Evolutionary conservation across 2,113 vertebrate genomes (phyloP).

Genomic region (Passerina amoena): DNA sequence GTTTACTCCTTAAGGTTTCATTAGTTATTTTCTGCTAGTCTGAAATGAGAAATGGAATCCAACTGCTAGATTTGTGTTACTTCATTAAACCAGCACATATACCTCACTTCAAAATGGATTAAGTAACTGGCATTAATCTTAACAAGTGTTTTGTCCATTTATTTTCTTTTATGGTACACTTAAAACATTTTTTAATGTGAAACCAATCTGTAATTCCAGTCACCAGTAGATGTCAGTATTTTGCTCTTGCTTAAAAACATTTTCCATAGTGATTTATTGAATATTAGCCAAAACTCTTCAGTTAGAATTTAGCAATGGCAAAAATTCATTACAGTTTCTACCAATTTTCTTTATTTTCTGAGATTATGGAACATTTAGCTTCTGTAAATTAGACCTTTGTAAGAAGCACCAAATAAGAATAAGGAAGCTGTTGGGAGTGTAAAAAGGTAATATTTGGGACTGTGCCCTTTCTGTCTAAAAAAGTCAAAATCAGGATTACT

Average conservation of each 20-base stretch:
- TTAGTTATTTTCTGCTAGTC: neutral
- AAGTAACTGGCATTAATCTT: neutral
- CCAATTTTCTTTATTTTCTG: neutral
- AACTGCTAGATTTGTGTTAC: neutral
- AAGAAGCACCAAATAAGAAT: neutral
- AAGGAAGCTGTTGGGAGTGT: neutral
- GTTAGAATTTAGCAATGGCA: neutral
- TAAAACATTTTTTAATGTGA: neutral
- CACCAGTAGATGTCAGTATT: conserved; percentile 9
- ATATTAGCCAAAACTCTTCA: neutral
- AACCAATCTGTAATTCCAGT: neutral
- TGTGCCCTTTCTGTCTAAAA: neutral
- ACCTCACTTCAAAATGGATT: neutral
- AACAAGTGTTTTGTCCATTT: neutral
- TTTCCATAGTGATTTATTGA: neutral
- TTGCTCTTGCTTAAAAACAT: neutral
- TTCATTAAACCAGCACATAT: neutral
- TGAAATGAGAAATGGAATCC: neutral
- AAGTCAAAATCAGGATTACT: neutral
- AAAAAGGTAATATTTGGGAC: neutral
- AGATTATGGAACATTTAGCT: neutral
- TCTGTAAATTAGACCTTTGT: neutral
- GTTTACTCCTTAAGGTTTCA: neutral
- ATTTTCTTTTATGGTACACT: neutral
- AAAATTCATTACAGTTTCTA: neutral